Evolutionary conservation across 2,888 invertebrate genomes (phyloP).

Genomic region (Bellardia bayeri): DNA sequence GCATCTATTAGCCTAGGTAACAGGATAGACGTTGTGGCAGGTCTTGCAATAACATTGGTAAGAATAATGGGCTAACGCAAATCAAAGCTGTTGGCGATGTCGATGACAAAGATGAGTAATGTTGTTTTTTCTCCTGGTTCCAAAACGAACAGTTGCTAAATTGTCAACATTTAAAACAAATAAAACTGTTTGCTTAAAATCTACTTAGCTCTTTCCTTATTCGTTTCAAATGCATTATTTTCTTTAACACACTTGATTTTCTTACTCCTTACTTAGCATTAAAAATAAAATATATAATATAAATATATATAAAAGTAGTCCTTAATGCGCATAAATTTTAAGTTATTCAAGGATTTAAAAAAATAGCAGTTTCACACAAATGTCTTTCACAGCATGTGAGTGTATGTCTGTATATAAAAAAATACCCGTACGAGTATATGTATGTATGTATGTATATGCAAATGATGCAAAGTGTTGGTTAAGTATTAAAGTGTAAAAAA

Average conservation of each 20-base stretch:
- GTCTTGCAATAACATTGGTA: too few species aligned
- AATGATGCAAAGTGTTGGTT: constrained; percentile 20
- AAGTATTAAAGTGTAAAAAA: constrained; percentile 2
- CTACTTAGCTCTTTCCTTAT: background rate
- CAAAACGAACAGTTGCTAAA: too few species aligned
- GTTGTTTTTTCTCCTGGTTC: too few species aligned
- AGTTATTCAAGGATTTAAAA: constrained; percentile 65
- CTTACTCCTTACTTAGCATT: constrained; percentile 5
- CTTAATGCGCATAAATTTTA: constrained; percentile 62
- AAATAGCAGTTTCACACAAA: constrained; percentile 55
- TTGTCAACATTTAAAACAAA: too few species aligned
- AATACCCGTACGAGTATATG: background rate
- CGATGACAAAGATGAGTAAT: too few species aligned
- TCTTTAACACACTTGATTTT: background rate
- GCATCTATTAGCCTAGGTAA: too few species aligned
- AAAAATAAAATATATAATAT: constrained; percentile 17
- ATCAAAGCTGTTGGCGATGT: too few species aligned
- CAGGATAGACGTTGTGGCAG: too few species aligned
- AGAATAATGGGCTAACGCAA: too few species aligned
- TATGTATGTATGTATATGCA: constrained; percentile 2
- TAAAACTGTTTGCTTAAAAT: too few species aligned
- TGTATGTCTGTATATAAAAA: background rate
- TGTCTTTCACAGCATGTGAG: constrained; percentile 32
- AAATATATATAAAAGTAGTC: background rate
- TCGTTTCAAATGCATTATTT: background rate